Evolutionary conservation across 2,797 vertebrate species (phyloP), one percentile per base, ranked within the genome.

Genomic region (Sparidentex hasta): DNA sequence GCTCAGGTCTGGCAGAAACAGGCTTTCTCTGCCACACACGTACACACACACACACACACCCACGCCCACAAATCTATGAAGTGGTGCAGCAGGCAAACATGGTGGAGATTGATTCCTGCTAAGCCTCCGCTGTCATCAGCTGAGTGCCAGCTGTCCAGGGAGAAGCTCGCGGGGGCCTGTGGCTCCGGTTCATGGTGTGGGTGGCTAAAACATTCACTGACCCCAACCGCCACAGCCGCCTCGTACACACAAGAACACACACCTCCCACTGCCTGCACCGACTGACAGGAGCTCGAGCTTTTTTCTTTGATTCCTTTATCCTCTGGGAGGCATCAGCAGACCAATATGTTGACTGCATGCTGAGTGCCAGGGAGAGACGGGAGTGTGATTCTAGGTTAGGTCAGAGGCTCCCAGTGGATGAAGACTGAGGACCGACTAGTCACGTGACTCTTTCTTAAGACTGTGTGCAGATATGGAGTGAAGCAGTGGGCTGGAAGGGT

Each of bases 121-220:
- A 93, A 93, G 90, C 92, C 82, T 78, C 78, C 16, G 25, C 87
- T 90, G 89, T 93, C 91, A 93, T 94, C 92, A 94, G 91, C 92
- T 91, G 93, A 94, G 91, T 93, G 93, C 92, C 93, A 94, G 91
- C 93, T 94, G 93, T 93, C 88, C 81, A 74, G 76, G 72, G 82
- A 90, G 83, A 80, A 80, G 88, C 82, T 81, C 11, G 27, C 43
- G 20, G 74, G 71, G 76, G 77, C 79, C 78, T 58, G 78, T 85
- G 83, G 81, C 76, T 86, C 72, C 2, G 25, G 77, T 81, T 50
- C 21, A 46, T 75, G 70, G 82, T 33, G 89, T 90, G 90, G 90
- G 91, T 50, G 87, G 82, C 69, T 80, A 76, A 84, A 87, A 65
- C 82, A 64, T 62, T 82, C 56, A 0, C 71, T 72, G 85, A 74